Base-by-base conservation (phyloP, 1,140 invertebrate genomes). In the Lepidurus arcticus region DNA sequence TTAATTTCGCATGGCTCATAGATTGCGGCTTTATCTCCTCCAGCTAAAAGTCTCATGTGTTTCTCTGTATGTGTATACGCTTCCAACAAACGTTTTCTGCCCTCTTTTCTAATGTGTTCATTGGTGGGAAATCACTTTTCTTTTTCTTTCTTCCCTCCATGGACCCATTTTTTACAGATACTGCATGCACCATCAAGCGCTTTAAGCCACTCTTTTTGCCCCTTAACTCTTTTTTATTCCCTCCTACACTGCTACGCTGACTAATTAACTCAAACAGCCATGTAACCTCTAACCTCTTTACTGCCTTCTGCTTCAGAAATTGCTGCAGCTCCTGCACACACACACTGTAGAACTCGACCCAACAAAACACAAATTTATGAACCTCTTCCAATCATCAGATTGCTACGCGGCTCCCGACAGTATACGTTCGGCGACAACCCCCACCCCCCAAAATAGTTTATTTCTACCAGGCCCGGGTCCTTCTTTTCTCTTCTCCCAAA, bases 1-100 rank as follows among this genome's bases (percentile, higher is more conserved):
- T 65, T 65, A 65, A 65, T 65, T 65, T 65, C 53, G 53, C 53
- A 65, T 65, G 53, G 53, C 53, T 65, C 53, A 65, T 65, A 65
- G 53, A 65, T 65, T 65, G 53, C 53, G 53, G 53, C 53, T 65
- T 65, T 65, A 65, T 65, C 53, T 65, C 16, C 53, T 21, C 53
- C 53, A 21, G 53, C 53, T 65, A 65, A 4, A 34, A 65, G 53
- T 65, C 53, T 65, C 13, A 65, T 65, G 53, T 65, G 53, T 65
- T 7, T 65, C 16, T 65, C 16, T 65, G 45, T 47, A 5, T 47
- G 6, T 47, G 45, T 6, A 16, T 10, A 65, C 13, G 53, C 53
- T 11, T 13, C 34, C 53, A 65, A 65, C 53, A 65, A 65, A 4
- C 53, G 9, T 65, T 34, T 34, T 65, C 53, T 65, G 53, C n/a